A percentile compares a stretch with the other conserved stretches of the same genome.
Conservation (phyloP, 1,140 invertebrate species). For the Drosophila sucinea region DNA sequence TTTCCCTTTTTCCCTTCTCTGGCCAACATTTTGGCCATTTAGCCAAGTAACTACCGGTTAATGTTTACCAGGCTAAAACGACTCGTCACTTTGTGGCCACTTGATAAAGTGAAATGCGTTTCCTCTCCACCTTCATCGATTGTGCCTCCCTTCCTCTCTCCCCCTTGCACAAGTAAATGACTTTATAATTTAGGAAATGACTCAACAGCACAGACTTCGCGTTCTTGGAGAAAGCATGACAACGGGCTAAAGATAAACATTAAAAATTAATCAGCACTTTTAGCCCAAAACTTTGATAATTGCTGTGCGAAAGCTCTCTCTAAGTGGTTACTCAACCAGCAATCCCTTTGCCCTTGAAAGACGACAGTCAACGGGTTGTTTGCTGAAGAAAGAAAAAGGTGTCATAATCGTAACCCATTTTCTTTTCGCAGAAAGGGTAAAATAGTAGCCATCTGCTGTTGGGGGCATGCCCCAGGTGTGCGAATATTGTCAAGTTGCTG, state of each 20-base stretch:
- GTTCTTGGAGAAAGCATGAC: slow-evolving; percentile 10
- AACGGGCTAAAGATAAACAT: slow-evolving; percentile 66
- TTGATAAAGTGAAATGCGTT: slow-evolving; percentile 13
- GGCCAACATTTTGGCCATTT: too few species aligned
- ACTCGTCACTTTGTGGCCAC: neutral
- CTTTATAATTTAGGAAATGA: slow-evolving; percentile 76
- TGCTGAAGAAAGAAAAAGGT: slow-evolving; percentile 14
- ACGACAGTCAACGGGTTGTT: slow-evolving; percentile 38
- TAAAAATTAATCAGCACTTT: slow-evolving; percentile 82
- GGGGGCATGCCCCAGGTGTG: slow-evolving; percentile 1
- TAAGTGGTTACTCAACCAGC: slow-evolving; percentile 6
- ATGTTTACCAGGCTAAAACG: neutral
- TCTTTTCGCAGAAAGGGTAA: slow-evolving; percentile 8
- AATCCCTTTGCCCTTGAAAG: slow-evolving; percentile 33
- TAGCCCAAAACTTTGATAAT: slow-evolving; percentile 74
- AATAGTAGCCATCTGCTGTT: slow-evolving; percentile 29
- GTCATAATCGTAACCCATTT: slow-evolving; percentile 7
- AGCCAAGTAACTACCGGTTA: too few species aligned
- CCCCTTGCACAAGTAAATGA: slow-evolving; percentile 49
- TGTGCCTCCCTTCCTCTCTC: neutral
- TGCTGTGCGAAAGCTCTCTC: slow-evolving; percentile 35
- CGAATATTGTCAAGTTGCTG: slow-evolving; percentile 22
- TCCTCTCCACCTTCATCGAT: neutral
- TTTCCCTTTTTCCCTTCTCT: neutral
- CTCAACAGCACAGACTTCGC: slow-evolving; percentile 33